A percentile compares a stretch with the other conserved stretches of the same genome.
These are phyloP conservation scores for Tinea trinotella DNA, from an alignment of 2,888 invertebrate species.

Conservation along the genomic window DNA sequence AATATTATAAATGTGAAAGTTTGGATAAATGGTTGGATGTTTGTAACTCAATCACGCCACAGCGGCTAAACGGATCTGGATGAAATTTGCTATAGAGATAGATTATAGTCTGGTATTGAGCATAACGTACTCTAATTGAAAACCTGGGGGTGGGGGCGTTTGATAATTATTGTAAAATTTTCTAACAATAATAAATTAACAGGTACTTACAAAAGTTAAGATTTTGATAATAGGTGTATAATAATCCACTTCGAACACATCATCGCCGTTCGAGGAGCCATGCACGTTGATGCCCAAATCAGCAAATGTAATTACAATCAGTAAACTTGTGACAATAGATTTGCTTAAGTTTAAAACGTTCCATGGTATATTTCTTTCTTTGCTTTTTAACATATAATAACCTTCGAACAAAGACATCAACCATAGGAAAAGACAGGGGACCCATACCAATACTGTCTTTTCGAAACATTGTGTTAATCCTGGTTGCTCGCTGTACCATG, in stretches of 20 bases:
- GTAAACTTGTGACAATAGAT: conserved; percentile 74
- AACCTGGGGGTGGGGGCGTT: too few relatives aligned
- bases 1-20: too few relatives aligned
- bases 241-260: conserved; percentile 78
- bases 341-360: conserved; percentile 80
- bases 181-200: neutral
- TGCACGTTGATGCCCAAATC: conserved; percentile 78
- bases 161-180: too few relatives aligned
- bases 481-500: conserved; percentile 88
- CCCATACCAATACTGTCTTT: conserved; percentile 91
- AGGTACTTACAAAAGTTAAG: conserved; percentile 83
- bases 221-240: conserved; percentile 85
- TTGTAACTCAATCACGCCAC: too few relatives aligned
- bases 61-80: too few relatives aligned
- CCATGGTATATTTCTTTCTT: conserved; percentile 85
- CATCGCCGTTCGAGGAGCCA: conserved; percentile 58
- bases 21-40: too few relatives aligned
- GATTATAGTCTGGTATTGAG: too few relatives aligned
- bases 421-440: conserved; percentile 90
- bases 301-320: conserved; percentile 77
- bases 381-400: conserved; percentile 82
- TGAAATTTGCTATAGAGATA: too few relatives aligned
- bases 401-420: conserved; percentile 80
- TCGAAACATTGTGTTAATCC: conserved; percentile 94
- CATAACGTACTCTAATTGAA: too few relatives aligned